Evolutionary conservation across 2,888 invertebrate genomes (phyloP).

Genomic region (Raillietiella orientalis): DNA sequence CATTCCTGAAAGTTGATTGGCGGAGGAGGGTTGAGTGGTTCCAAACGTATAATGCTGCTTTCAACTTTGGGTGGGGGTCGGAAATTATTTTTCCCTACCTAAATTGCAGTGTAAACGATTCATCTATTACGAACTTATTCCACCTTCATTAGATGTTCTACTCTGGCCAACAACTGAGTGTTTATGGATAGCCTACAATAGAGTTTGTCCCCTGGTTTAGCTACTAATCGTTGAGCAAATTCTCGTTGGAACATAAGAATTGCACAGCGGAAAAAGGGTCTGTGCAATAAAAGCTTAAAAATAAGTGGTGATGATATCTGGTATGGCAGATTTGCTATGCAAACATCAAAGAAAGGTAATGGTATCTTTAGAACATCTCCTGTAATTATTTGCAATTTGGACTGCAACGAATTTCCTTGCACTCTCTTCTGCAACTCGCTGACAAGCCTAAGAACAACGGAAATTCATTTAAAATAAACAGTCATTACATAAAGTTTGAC

Average conservation of each 20-base stretch:
- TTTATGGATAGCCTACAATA: constrained; percentile 89
- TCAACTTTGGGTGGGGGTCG: constrained; percentile 96
- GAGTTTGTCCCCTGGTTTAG: constrained; percentile 84
- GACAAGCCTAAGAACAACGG: neutral
- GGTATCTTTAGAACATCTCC: constrained; percentile 86
- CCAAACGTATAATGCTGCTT: constrained; percentile 85
- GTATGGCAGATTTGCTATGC: constrained; percentile 93
- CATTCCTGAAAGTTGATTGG: constrained; percentile 86
- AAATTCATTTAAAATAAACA: constrained; percentile 1
- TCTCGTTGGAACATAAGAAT: constrained; percentile 96
- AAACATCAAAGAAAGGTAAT: constrained; percentile 84
- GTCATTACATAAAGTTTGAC: neutral
- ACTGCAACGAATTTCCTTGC: constrained; percentile 40
- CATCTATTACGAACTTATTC: constrained; percentile 5
- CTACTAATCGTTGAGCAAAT: constrained; percentile 84
- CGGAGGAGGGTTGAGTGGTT: constrained; percentile 88
- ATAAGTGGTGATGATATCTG: constrained; percentile 89
- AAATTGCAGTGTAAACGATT: constrained; percentile 10
- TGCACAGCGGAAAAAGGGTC: constrained; percentile 38
- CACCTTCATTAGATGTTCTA: constrained; percentile 85
- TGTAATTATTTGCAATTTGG: constrained; percentile 60
- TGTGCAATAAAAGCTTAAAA: constrained; percentile 65
- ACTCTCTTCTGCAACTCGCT: neutral
- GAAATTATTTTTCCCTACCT: constrained; percentile 93
- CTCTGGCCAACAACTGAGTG: constrained; percentile 72